Percentiles rank a stretch among this genome's conserved stretches.
Conservation (phyloP, 1,140 invertebrate genomes). For the Solen grandis region DNA sequence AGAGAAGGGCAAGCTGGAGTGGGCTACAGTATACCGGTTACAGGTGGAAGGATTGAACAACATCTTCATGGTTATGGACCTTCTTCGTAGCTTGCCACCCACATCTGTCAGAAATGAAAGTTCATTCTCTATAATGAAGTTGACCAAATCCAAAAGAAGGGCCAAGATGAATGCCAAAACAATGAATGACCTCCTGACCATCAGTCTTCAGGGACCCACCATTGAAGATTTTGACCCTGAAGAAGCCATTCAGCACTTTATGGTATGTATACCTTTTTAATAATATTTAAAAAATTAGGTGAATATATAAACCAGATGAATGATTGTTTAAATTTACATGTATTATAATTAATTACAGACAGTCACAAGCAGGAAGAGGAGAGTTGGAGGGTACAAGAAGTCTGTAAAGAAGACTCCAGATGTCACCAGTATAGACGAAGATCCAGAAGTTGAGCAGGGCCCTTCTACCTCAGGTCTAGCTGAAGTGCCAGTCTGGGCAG, state of each 20-base stretch:
- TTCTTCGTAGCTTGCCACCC: conserved; percentile 10
- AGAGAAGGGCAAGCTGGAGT: conserved; percentile 7
- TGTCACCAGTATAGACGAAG: neutral
- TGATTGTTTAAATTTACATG: neutral
- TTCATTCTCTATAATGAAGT: conserved; percentile 27
- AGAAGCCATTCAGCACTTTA: conserved; percentile 14
- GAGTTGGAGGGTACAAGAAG: conserved; percentile 13
- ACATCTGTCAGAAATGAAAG: conserved; percentile 25
- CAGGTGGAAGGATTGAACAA: neutral
- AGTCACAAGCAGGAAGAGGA: neutral
- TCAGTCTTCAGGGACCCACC: neutral
- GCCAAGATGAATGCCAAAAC: conserved; percentile 13
- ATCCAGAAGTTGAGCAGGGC: conserved; percentile 3
- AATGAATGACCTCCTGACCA: conserved; percentile 8
- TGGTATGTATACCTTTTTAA: neutral
- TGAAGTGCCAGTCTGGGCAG: neutral
- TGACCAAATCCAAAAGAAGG: conserved; percentile 22
- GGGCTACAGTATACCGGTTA: neutral
- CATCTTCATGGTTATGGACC: conserved; percentile 11
- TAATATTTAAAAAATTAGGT: too few species aligned
- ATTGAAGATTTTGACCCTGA: conserved; percentile 11
- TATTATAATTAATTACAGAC: neutral
- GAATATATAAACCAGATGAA: neutral
- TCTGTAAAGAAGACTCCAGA: conserved; percentile 13
- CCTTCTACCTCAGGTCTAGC: conserved; percentile 6